These are phyloP conservation scores for Craseonycteris thonglongyai DNA, from an alignment of 2,113 vertebrate genomes.

Conservation along the genomic window DNA sequence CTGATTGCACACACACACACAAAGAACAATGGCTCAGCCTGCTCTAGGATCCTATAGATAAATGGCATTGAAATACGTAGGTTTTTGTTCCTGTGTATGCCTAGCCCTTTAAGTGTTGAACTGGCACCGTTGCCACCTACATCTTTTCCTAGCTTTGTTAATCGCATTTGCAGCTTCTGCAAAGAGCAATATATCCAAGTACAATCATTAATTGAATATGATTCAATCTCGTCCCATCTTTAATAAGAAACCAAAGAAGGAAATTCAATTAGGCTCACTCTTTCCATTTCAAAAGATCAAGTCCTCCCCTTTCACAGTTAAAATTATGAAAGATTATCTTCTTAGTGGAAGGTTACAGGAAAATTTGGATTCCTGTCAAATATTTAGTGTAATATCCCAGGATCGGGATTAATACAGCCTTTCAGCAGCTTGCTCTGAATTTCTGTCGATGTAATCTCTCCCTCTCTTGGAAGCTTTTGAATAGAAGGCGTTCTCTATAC, in stretches of 20 bases:
- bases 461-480: conserved; percentile 43
- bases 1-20: neutral
- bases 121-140: neutral
- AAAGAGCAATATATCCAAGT: conserved; percentile 44
- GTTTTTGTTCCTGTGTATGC: neutral
- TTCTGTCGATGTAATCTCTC: conserved; percentile 58
- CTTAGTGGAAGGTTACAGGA: conserved; percentile 37
- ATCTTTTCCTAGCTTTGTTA: conserved; percentile 18
- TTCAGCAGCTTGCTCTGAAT: conserved; percentile 44
- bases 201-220: conserved; percentile 17
- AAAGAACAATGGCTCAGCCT: neutral
- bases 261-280: conserved; percentile 48
- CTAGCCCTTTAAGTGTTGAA: neutral
- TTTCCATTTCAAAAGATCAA: conserved; percentile 58
- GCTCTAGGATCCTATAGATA: neutral
- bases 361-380: conserved; percentile 47
- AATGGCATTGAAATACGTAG: neutral
- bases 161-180: conserved; percentile 54
- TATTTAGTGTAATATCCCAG: conserved; percentile 31
- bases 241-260: conserved; percentile 62
- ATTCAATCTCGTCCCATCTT: conserved; percentile 48
- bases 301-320: conserved; percentile 52
- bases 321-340: conserved; percentile 70
- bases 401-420: conserved; percentile 45
- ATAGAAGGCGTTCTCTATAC: conserved; percentile 49